Conservation (phyloP, 2,797 vertebrate genomes). For the Sphenodon punctatus region DNA sequence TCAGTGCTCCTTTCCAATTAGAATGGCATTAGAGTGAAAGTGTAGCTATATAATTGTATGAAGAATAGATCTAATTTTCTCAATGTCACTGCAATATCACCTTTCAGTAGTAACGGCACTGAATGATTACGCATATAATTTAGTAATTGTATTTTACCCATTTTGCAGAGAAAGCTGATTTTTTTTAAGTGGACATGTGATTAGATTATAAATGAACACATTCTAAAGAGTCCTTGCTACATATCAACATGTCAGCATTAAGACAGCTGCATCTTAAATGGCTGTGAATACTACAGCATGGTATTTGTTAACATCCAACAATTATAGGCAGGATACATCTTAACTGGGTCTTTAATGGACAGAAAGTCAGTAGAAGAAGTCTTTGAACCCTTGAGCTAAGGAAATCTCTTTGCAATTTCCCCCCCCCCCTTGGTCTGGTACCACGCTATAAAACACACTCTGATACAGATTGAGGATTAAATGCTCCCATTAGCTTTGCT, state of each 20-base stretch:
- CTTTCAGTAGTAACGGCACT: constrained; percentile 75
- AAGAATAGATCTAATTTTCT: constrained; percentile 84
- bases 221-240: constrained; percentile 61
- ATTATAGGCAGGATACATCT: constrained; percentile 19
- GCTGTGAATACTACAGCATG: not conserved
- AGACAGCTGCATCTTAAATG: constrained; percentile 42
- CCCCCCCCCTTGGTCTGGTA: not conserved
- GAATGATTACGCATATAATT: constrained; percentile 83
- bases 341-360: constrained; percentile 21
- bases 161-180: constrained; percentile 68
- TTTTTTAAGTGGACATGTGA: constrained; percentile 75
- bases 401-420: constrained; percentile 10
- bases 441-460: constrained; percentile 16
- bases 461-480: constrained; percentile 23
- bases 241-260: constrained; percentile 65
- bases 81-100: constrained; percentile 84
- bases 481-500: constrained; percentile 1
- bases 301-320: constrained; percentile 28
- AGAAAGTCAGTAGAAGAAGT: constrained; percentile 11
- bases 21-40: constrained; percentile 79
- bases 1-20: constrained; percentile 81
- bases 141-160: constrained; percentile 79
- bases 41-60: constrained; percentile 80
- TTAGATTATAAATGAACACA: constrained; percentile 81
- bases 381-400: constrained; percentile 11